Evolutionary conservation across 2,888 invertebrate species (phyloP).

Genomic region (Branchipolynoe longqiensis): DNA sequence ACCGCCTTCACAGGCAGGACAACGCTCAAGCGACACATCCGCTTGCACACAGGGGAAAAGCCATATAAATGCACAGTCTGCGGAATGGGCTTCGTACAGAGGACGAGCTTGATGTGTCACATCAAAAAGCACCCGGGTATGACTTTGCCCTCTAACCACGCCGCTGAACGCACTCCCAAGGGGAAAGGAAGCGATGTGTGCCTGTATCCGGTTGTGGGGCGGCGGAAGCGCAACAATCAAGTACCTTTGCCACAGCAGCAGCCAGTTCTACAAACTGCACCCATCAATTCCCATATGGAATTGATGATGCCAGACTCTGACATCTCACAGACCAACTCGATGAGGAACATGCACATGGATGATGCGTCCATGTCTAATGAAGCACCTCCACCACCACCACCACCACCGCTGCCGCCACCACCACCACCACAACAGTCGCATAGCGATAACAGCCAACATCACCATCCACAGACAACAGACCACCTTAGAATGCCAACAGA

Average conservation of each 20-base stretch:
- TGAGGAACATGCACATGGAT: not conserved
- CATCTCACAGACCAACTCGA: not conserved
- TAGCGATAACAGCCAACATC: too few species aligned
- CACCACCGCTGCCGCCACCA: too few species aligned
- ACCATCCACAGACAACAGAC: too few species aligned
- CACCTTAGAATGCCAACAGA: not conserved
- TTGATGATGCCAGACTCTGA: not conserved
- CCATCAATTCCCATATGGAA: too few species aligned
- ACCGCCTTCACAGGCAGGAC: constrained; percentile 21
- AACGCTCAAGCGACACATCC: constrained; percentile 9
- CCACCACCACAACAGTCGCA: too few species aligned
- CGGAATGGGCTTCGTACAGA: constrained; percentile 26
- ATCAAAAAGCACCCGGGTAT: constrained; percentile 33
- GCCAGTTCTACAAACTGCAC: too few species aligned
- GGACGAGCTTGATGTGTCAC: constrained; percentile 29
- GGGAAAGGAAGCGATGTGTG: not conserved
- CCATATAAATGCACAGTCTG: constrained; percentile 44
- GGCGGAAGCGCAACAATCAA: not conserved
- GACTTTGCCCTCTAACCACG: not conserved
- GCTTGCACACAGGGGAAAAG: constrained; percentile 51
- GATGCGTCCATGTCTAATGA: too few species aligned
- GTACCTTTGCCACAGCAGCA: too few species aligned
- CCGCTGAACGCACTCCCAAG: not conserved
- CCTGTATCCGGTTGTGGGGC: constrained; percentile 25
- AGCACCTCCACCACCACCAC: too few species aligned